A percentile compares a stretch with the other conserved stretches of the same genome.
Evolutionary conservation across 1,140 invertebrate species (phyloP).

Genomic region (Cotesia vestalis): DNA sequence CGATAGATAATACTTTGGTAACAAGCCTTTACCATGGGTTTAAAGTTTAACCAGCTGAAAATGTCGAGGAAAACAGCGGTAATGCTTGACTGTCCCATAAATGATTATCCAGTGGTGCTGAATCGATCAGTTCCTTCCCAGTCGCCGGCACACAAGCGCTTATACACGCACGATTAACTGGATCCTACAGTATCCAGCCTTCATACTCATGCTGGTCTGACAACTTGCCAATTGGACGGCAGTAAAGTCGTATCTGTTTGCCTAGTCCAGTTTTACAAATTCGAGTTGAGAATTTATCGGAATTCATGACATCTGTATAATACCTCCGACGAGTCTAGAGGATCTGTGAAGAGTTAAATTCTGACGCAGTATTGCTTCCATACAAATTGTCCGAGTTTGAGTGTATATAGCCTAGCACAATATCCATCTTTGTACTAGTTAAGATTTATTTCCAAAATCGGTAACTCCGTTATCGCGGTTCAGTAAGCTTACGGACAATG

Average conservation of each 20-base stretch:
- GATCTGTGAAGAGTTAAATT: not conserved
- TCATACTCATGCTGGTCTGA: not conserved
- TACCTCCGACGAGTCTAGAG: not conserved
- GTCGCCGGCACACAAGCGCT: conserved; percentile 29
- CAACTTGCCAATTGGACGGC: not conserved
- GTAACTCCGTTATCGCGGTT: conserved; percentile 58
- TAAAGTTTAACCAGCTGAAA: conserved; percentile 10
- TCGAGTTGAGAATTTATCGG: not conserved
- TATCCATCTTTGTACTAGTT: conserved; percentile 32
- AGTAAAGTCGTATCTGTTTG: not conserved
- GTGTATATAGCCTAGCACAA: conserved; percentile 35
- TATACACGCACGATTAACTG: conserved; percentile 35
- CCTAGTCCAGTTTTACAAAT: conserved; percentile 15
- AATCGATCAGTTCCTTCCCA: conserved; percentile 20
- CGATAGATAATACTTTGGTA: not conserved
- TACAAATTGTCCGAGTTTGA: conserved; percentile 47
- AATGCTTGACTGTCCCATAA: not conserved
- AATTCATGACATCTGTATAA: conserved; percentile 8
- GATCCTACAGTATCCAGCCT: conserved; percentile 9
- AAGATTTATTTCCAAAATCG: conserved; percentile 21
- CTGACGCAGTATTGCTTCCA: conserved; percentile 26
- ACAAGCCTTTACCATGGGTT: not conserved
- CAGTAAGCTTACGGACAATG: conserved; percentile 52
- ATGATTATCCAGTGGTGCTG: conserved; percentile 15
- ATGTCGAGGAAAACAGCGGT: conserved; percentile 7